Evolutionary conservation across 2,113 vertebrate species (phyloP), one percentile per base, ranked within the genome.

Genomic region (Pelusios castaneus): DNA sequence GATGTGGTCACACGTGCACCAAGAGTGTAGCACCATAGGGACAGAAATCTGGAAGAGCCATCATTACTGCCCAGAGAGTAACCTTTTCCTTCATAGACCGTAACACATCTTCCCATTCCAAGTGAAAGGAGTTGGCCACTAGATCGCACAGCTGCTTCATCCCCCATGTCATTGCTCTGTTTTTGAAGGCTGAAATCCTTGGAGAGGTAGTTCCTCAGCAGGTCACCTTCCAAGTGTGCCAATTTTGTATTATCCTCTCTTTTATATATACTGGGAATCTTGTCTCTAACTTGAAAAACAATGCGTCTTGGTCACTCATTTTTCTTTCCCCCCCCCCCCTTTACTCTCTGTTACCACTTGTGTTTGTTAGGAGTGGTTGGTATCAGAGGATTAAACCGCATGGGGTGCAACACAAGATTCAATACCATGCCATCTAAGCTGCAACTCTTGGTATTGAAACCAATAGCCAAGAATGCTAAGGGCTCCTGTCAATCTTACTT

Each of bases 241-340:
- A 97, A 96, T 97, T 97, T 97, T 97, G 75, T 97, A 97, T 96
- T 95, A 84, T 90, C 73, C 70, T 34, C 49, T 54, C 94, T 96
- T 97, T 92, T 92, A n/a, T 7, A 93, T 47, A 88, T 51, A 91
- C 51, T 78, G 88, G 84, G 80, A 96, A 75, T 94, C 78, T 76
- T 90, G 31, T 82, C 56, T 73, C 82, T 90, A 93, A 58, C 29
- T 41, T 47, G 14, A 85, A 51, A 78, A 78, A 80, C 11, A 41
- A 27, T 87, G 80, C 73, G 41, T 54, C 34, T 55, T 56, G 56
- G 82, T 92, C 84, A 88, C 91, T 94, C 17, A 63, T 58, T 78
- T 14, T 94, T 92, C 92, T 55, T 92, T 84, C 3, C 84, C 88
- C 88, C 85, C 86, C 76, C 25, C 82, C 87, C 31, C 95, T 96